phyloP scores from a whole-genome alignment of 2,113 vertebrate genomes.

The Dinomys branickii region DNA sequence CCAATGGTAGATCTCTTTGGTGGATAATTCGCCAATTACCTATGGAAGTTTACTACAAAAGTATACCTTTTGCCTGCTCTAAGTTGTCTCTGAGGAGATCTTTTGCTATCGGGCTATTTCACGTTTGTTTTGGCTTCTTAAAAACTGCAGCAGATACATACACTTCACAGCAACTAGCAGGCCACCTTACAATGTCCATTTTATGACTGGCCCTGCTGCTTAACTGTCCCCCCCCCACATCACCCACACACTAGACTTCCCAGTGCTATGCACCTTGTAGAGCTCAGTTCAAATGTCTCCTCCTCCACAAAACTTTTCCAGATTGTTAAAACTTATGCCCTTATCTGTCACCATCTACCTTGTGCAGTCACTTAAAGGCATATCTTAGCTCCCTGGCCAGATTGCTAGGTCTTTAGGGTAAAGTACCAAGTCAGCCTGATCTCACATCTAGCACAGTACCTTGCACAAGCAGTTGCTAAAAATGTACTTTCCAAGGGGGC shows the following conservation, averaged over 20 bases:
- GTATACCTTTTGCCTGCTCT: neutral
- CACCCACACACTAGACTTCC: neutral
- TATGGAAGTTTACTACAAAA: neutral
- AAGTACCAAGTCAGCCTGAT: neutral
- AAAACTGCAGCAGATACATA: neutral
- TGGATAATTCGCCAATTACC: neutral
- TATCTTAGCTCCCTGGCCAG: neutral
- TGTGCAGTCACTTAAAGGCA: neutral
- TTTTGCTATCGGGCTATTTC: neutral
- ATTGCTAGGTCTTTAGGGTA: neutral
- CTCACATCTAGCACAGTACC: neutral
- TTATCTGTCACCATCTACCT: neutral
- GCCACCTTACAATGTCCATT: neutral
- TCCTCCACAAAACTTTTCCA: neutral
- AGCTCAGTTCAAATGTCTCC: neutral
- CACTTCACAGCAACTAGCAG: neutral
- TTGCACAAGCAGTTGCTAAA: neutral
- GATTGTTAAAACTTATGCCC: neutral
- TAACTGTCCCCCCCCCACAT: neutral
- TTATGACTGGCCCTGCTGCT: neutral
- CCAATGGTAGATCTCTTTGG: neutral
- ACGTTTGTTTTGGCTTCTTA: neutral
- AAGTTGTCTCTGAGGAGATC: neutral
- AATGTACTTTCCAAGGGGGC: too few relatives aligned
- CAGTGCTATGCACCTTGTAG: neutral